Conservation (phyloP, 2,888 invertebrate species). For the Xestia rhomboidea region DNA sequence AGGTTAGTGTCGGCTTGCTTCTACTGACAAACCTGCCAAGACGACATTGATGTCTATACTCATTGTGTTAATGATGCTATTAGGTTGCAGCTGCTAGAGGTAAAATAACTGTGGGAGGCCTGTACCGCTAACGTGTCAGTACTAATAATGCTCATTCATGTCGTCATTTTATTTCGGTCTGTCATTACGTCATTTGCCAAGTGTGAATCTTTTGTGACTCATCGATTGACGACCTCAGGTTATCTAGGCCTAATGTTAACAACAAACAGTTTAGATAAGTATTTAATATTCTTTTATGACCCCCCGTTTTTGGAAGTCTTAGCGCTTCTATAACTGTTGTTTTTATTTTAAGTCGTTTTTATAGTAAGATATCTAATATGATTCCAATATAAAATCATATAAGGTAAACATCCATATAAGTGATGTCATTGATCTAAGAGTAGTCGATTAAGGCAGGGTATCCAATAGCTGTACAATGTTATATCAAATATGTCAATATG, state of each 20-base stretch:
- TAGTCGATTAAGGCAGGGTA: slow-evolving; percentile 18
- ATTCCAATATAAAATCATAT: slow-evolving; percentile 20
- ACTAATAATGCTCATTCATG: slow-evolving; percentile 56
- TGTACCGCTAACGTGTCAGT: slow-evolving; percentile 30
- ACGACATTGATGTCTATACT: not conserved
- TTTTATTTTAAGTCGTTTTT: no score
- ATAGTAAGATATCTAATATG: slow-evolving; percentile 1
- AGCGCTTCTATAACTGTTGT: slow-evolving; percentile 8
- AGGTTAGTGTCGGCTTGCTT: not conserved
- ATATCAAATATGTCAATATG: slow-evolving; percentile 34
- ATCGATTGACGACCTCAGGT: slow-evolving; percentile 47
- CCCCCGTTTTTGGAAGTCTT: slow-evolving; percentile 12
- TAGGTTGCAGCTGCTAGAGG: not conserved
- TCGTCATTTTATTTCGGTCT: slow-evolving; percentile 62
- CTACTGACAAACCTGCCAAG: not conserved
- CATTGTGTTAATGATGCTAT: not conserved
- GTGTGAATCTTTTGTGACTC: slow-evolving; percentile 54
- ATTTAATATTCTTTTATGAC: slow-evolving; percentile 15
- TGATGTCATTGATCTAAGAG: slow-evolving; percentile 56
- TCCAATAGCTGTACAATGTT: slow-evolving; percentile 37
- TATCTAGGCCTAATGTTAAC: slow-evolving; percentile 51
- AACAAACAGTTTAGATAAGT: slow-evolving; percentile 40
- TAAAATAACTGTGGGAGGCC: not conserved
- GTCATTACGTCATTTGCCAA: slow-evolving; percentile 62
- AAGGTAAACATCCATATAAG: slow-evolving; percentile 43